These are phyloP conservation scores for Ormyrus nitidulus DNA, from an alignment of 2,888 invertebrate genomes.

Conservation along the genomic window DNA sequence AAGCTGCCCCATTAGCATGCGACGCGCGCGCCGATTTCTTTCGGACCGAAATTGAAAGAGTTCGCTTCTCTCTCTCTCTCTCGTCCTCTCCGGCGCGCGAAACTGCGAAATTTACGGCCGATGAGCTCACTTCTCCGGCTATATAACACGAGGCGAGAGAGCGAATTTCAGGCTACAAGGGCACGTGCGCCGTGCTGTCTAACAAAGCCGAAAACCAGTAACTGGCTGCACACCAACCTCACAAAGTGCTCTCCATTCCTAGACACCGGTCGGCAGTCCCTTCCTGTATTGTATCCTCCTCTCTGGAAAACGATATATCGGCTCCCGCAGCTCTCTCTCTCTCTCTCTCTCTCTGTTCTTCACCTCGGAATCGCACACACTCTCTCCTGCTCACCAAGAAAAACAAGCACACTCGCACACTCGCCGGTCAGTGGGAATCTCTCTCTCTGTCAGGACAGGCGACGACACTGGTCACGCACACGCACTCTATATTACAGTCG, in stretches of 20 bases:
- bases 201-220: background rate
- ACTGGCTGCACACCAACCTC: constrained; percentile 17
- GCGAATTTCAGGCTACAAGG: background rate
- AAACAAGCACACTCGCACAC: background rate
- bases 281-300: background rate
- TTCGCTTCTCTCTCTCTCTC: too few species aligned
- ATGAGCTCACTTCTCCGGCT: constrained; percentile 20
- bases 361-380: background rate
- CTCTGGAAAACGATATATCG: too few species aligned
- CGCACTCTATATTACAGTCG: background rate
- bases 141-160: background rate
- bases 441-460: background rate
- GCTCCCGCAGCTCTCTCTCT: background rate
- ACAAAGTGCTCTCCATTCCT: constrained; percentile 24
- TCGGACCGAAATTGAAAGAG: too few species aligned
- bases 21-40: constrained; percentile 19
- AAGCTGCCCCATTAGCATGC: constrained; percentile 29
- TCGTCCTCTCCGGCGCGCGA: background rate
- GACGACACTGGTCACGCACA: background rate
- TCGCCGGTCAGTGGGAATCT: background rate
- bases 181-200: background rate
- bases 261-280: background rate
- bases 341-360: background rate
- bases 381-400: background rate
- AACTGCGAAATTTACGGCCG: constrained; percentile 41